Evolutionary conservation across 1,140 invertebrate species (phyloP), one percentile per base, ranked within the genome.

Genomic region (Camponotus vicinus): DNA sequence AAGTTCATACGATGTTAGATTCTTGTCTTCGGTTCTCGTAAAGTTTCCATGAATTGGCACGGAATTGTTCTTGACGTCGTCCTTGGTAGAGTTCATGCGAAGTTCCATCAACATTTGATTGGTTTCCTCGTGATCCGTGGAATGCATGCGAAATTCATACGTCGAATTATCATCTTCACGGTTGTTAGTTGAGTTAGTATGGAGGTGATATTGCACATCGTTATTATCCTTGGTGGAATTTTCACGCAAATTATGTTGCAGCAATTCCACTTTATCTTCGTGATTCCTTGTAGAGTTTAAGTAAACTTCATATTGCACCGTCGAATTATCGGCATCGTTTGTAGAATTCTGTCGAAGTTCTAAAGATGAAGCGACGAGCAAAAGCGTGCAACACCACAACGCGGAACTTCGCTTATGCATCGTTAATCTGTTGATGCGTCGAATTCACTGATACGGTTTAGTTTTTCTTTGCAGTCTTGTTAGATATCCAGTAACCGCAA

Each of bases 311-410:
- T 80, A 69, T 40, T 13, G 77, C n/a, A 67, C 6, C 3, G 45
- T 67, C 11, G 27, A 64, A 77, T 49, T 13, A 15, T 67, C 37
- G 6, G 57, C 63, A 1, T 61, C 37, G 52, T 6, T 42, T 9
- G 57, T 61, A 4, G 42, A 63, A 64, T 37, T 63, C 0, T 11
- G 13, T 27, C 2, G 40, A 21, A 11, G 2, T 0, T 75, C 2
- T 11, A 40, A 37, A 6, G 32, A 61, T 7, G 40, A 49, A 32
- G 27, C 52, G 18, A 37, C 32, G 4, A 75, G 9, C 2, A 83
- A n/a, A 83, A 83, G 7, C 40, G 13, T 42, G 18, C 18, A 61
- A 37, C 40, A 82, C 52, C 63, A 79, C 27, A 79, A 13, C 18
- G 27, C 27, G 27, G 3, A 8, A 11, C n/a, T 45, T 15, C 1